These are phyloP conservation scores for Echinometra lucunter DNA, from an alignment of 53 echinoderm and acorn worm species.

Conservation along the genomic window DNA sequence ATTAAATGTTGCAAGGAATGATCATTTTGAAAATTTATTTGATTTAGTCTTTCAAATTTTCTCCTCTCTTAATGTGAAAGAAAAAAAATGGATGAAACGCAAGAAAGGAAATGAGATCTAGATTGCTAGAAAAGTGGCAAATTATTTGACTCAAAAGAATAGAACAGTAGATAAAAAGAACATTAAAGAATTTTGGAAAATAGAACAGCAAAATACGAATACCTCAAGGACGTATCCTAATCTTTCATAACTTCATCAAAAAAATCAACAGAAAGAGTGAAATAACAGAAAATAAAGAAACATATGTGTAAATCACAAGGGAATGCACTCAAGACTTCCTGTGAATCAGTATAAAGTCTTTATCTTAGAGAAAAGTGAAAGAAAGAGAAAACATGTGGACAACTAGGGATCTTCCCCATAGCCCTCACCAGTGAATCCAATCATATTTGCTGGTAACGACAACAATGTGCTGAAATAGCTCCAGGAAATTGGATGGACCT, in stretches of 20 bases:
- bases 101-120: not conserved
- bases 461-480: conserved; percentile 51
- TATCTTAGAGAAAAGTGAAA: not conserved
- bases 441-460: conserved; percentile 43
- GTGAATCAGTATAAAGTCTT: not conserved
- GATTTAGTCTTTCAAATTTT: not conserved
- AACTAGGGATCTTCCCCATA: not conserved
- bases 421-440: not conserved
- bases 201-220: not conserved
- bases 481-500: conserved; percentile 32
- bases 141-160: not conserved
- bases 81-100: not conserved
- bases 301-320: not conserved
- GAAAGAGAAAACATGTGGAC: not conserved
- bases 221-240: not conserved
- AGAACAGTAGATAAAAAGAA: not conserved
- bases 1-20: no score
- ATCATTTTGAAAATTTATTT: not conserved
- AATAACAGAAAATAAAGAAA: not conserved
- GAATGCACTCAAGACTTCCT: not conserved
- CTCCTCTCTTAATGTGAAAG: no score
- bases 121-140: not conserved
- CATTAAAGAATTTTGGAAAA: not conserved
- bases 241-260: not conserved
- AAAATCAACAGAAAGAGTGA: not conserved